Evolutionary conservation across 2,888 invertebrate genomes (phyloP), one percentile per base, ranked within the genome.

Genomic region (Scaptomyza tumidula): DNA sequence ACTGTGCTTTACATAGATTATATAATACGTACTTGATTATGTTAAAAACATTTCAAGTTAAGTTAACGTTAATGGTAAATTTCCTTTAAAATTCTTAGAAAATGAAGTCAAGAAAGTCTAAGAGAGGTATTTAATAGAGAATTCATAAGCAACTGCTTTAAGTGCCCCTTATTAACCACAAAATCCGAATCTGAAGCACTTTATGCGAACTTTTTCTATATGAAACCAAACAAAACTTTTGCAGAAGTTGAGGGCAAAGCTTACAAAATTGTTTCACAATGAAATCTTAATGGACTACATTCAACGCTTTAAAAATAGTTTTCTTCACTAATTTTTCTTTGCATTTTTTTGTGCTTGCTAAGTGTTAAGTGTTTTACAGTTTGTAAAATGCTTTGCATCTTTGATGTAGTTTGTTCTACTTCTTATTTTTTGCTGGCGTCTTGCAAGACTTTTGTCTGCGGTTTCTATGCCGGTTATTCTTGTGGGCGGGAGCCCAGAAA

Each of bases 401-500:
- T 60, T 43, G 24, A 33, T 41, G 37, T 43, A 50, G 39, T 35
- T 59, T 58, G 37, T 63, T 50, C 13, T 41, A 37, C 1, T 39
- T 44, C 27, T 43, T 48, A 46, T 24, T 33, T 61, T 11, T 33
- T 27, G 49, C 35, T 59, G 41, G 58, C 61, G 65, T 58, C 58
- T 65, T 24, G 43, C 31, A 52, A 41, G 52, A 64, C 70, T 46
- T 70, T 69, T 77, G 77, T 77, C 63, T 68, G 52, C 55, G 69
- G 62, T 56, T 50, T 31, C 43, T 19, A 41, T 19, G 37, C 11
- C 44, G 11, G 48, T 37, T 67, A 33, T 16, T 16, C 45, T 49
- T 41, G 33, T 52, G 43, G 41, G 59, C n/a, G 55, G 29, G 16
- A 37, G 41, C 29, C 54, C 43, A 56, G 35, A 43, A 71, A 31